Evolutionary conservation across 1,140 invertebrate genomes (phyloP).

Genomic region (Aphaenogaster ashmeadi): DNA sequence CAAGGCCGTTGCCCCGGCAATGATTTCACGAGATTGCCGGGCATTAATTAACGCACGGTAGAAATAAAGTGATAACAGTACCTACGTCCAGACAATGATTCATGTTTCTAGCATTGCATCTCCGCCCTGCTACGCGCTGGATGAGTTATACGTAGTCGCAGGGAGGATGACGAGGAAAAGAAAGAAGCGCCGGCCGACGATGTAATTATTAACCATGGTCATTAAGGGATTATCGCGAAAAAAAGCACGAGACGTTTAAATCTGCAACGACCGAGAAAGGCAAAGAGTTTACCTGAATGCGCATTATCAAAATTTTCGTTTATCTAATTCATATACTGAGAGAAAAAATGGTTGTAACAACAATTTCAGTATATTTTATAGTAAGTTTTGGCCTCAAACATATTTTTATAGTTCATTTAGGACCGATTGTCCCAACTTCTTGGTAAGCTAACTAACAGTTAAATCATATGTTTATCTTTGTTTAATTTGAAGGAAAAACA

Average conservation of each 20-base stretch:
- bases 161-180: conserved; percentile 36
- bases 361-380: no score
- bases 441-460: no score
- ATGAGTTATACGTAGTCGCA: conserved; percentile 60
- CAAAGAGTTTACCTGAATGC: background rate
- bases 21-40: conserved; percentile 47
- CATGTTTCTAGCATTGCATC: conserved; percentile 63
- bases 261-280: background rate
- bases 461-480: no score
- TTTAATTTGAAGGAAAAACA: no score
- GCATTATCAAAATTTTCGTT: background rate
- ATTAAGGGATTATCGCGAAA: conserved; percentile 43
- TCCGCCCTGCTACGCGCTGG: conserved; percentile 26
- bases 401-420: no score
- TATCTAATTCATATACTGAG: background rate
- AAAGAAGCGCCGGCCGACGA: conserved; percentile 49
- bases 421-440: no score
- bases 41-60: conserved; percentile 67
- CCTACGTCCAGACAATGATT: conserved; percentile 55
- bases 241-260: background rate
- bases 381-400: no score
- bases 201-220: conserved; percentile 57
- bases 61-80: conserved; percentile 69
- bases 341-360: no score
- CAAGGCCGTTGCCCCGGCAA: conserved; percentile 56